Evolutionary conservation across 2,888 invertebrate genomes (phyloP).

Genomic region (Tetheella fluctuosa): DNA sequence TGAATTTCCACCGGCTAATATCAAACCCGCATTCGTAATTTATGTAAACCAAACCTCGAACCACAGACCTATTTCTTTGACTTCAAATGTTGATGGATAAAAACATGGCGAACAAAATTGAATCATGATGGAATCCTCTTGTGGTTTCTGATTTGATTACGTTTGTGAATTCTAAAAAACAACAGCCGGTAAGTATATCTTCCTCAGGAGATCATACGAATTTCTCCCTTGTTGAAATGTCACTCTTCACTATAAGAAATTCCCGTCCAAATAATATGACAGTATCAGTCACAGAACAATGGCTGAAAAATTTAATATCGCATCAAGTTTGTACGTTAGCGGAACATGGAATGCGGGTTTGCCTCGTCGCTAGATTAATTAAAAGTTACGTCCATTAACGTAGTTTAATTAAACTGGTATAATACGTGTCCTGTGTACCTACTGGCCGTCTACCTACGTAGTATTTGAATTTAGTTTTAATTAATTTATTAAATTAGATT

Average conservation of each 20-base stretch:
- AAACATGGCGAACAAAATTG: neutral
- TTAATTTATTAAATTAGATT: constrained; percentile 2
- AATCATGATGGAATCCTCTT: neutral
- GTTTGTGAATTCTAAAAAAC: neutral
- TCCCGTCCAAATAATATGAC: neutral
- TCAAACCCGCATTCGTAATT: neutral
- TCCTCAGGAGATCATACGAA: neutral
- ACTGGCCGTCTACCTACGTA: neutral
- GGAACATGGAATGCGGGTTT: constrained; percentile 9
- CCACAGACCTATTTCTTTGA: neutral
- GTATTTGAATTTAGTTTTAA: constrained; percentile 6
- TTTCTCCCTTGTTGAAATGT: neutral
- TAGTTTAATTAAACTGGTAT: constrained; percentile 15
- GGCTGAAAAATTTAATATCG: constrained; percentile 1
- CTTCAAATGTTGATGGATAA: neutral
- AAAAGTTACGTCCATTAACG: constrained; percentile 50
- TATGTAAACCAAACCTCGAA: neutral
- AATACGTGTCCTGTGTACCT: constrained; percentile 5
- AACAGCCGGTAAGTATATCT: neutral
- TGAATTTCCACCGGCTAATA: neutral
- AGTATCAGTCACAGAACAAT: neutral
- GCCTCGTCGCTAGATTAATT: constrained; percentile 43
- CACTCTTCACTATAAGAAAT: neutral
- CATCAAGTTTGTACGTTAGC: constrained; percentile 1
- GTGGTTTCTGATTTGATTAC: neutral